A percentile compares a stretch with the other conserved stretches of the same genome.
phyloP scores from a whole-genome alignment of 1,140 invertebrate species.

The Lasaia peninsularis region DNA sequence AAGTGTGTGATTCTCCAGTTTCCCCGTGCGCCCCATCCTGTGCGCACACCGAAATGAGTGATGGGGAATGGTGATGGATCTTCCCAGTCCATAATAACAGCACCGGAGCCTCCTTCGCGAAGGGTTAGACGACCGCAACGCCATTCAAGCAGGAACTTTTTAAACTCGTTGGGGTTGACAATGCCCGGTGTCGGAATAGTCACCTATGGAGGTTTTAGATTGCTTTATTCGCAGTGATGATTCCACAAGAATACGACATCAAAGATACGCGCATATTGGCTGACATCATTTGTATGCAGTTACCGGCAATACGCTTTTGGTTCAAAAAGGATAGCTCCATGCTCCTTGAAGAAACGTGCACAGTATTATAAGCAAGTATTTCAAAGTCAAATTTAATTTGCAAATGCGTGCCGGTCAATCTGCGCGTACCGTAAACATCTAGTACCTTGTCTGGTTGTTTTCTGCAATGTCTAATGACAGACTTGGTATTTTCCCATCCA shows the following conservation, averaged over 20 bases:
- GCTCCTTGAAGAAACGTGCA: too few species aligned
- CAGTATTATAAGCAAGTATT: not conserved
- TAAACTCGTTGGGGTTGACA: conserved; percentile 76
- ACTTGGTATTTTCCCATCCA: conserved; percentile 80
- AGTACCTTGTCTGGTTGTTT: conserved; percentile 82
- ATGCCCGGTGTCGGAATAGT: conserved; percentile 76
- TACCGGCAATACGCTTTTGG: too few species aligned
- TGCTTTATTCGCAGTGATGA: conserved; percentile 25
- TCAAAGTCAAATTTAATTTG: not conserved
- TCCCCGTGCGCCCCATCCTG: conserved; percentile 80
- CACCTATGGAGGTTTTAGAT: conserved; percentile 67
- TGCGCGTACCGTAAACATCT: conserved; percentile 18
- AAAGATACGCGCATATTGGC: conserved; percentile 9
- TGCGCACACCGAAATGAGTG: conserved; percentile 80
- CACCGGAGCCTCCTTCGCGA: conserved; percentile 61
- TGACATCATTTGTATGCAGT: not conserved
- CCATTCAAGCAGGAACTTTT: conserved; percentile 80
- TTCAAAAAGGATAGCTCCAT: too few species aligned
- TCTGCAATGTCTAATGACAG: conserved; percentile 80
- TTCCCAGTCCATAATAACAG: conserved; percentile 77
- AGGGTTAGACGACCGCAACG: conserved; percentile 76
- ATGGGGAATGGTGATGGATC: conserved; percentile 79
- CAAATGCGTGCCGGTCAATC: not conserved
- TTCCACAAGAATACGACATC: conserved; percentile 25
- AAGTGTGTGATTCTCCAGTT: conserved; percentile 77